Conservation (phyloP, 2,113 vertebrate species). For the Podarcis raffonei region DNA sequence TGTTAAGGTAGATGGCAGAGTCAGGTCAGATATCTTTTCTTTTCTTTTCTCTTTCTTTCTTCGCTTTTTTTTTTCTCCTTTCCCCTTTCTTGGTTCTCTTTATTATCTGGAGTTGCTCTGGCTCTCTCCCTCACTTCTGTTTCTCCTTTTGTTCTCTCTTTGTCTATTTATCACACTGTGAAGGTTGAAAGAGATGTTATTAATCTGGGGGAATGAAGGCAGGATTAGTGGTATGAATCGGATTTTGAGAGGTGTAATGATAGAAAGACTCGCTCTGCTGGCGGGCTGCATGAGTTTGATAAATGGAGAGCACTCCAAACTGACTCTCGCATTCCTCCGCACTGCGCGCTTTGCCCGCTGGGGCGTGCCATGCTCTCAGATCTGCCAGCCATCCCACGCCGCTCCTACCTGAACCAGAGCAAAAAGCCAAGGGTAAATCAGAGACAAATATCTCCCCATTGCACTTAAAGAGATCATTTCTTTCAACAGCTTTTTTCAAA, state of each 20-base stretch:
- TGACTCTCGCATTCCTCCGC: constrained; percentile 86
- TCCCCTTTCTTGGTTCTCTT: constrained; percentile 83
- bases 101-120: constrained; percentile 85
- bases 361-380: constrained; percentile 88
- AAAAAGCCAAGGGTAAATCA: constrained; percentile 87
- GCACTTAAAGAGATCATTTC: constrained; percentile 84
- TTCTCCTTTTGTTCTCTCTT: constrained; percentile 97
- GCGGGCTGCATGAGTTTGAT: constrained; percentile 99
- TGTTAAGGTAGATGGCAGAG: constrained; percentile 75
- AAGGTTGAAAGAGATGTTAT: constrained; percentile 99
- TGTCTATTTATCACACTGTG: constrained; percentile 99
- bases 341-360: constrained; percentile 84
- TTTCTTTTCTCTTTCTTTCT: constrained; percentile 64
- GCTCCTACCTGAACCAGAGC: constrained; percentile 85
- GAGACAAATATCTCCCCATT: constrained; percentile 84
- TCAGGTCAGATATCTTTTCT: constrained; percentile 74
- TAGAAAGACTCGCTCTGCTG: constrained; percentile 99
- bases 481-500: constrained; percentile 80
- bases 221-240: constrained; percentile 99
- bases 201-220: constrained; percentile 99
- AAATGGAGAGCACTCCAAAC: constrained; percentile 96
- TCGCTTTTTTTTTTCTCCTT: constrained; percentile 61
- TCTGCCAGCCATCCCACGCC: constrained; percentile 84
- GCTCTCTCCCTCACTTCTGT: constrained; percentile 88
- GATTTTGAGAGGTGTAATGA: constrained; percentile 99